These are phyloP conservation scores for Euthynnus affinis DNA, from an alignment of 2,797 vertebrate genomes.

Conservation along the genomic window DNA sequence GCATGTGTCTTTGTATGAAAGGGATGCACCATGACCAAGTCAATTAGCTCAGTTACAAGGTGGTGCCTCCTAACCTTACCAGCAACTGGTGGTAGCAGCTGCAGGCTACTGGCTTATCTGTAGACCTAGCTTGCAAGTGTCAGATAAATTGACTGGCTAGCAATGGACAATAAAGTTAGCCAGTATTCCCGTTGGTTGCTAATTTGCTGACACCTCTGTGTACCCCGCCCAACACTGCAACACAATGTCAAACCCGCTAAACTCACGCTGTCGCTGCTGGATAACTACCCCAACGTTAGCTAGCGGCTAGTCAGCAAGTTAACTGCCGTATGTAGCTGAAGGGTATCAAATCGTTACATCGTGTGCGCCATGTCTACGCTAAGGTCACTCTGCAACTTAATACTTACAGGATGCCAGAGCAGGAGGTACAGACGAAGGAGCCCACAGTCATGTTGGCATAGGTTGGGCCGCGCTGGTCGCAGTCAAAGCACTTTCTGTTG, in stretches of 20 bases:
- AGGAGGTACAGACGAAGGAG: constrained; percentile 98
- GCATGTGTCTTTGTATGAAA: background rate
- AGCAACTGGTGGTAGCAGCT: constrained; percentile 56
- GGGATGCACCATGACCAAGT: background rate
- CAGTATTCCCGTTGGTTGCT: constrained; percentile 25
- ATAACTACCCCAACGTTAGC: constrained; percentile 37
- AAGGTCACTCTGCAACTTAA: constrained; percentile 73
- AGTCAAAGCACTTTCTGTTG: constrained; percentile 99
- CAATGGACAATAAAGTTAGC: constrained; percentile 51
- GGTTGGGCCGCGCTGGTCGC: constrained; percentile 98
- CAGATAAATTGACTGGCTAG: constrained; percentile 54
- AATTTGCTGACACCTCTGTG: constrained; percentile 37
- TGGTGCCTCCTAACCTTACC: constrained; percentile 19
- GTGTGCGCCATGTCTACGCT: constrained; percentile 57
- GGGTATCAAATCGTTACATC: constrained; percentile 22
- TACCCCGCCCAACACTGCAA: constrained; percentile 61
- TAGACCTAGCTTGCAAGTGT: constrained; percentile 47
- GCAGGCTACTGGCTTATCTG: constrained; percentile 47
- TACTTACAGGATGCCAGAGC: constrained; percentile 96
- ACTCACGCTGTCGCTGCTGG: constrained; percentile 34
- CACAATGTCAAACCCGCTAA: constrained; percentile 56
- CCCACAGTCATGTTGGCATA: constrained; percentile 99
- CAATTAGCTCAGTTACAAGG: constrained; percentile 4
- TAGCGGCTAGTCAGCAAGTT: constrained; percentile 28
- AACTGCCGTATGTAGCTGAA: constrained; percentile 9